Conservation (phyloP, 2,888 invertebrate genomes). For the Pyrrhia umbra region DNA sequence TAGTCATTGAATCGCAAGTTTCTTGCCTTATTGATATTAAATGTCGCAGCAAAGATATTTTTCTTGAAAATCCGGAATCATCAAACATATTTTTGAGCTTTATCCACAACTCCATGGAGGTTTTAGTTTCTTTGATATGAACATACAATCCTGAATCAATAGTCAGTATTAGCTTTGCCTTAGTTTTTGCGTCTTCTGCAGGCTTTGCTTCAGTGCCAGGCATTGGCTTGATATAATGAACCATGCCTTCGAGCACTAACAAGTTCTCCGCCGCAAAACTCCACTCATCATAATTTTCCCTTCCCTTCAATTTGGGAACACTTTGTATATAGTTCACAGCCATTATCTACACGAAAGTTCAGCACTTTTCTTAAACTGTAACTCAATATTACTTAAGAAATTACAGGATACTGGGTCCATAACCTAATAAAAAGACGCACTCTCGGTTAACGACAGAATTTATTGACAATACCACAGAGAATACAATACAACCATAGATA, state of each 20-base stretch:
- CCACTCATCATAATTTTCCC: conserved; percentile 16
- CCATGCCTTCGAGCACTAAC: conserved; percentile 3
- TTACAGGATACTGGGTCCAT: not conserved
- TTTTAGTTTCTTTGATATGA: conserved; percentile 5
- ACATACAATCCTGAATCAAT: conserved; percentile 12
- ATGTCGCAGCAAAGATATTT: conserved; percentile 49
- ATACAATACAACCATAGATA: too few relatives aligned
- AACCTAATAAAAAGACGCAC: not conserved
- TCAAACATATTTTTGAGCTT: conserved; percentile 35
- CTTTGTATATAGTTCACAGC: not conserved
- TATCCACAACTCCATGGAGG: not conserved
- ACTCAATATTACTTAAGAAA: conserved; percentile 1
- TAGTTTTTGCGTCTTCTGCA: conserved; percentile 9
- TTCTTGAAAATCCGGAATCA: conserved; percentile 55
- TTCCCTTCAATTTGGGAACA: conserved; percentile 6
- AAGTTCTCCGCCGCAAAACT: conserved; percentile 11
- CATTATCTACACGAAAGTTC: conserved; percentile 13
- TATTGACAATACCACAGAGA: too few relatives aligned
- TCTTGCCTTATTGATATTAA: conserved; percentile 53
- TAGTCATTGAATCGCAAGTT: conserved; percentile 54
- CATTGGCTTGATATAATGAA: not conserved
- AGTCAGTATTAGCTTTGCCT: conserved; percentile 12
- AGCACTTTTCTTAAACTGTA: conserved; percentile 5
- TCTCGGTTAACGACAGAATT: too few relatives aligned
- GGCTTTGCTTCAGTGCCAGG: not conserved